Percentiles rank a stretch among this genome's conserved stretches.
phyloP scores from a whole-genome alignment of 1,140 invertebrate genomes.

The Drosophila tsacasi region DNA sequence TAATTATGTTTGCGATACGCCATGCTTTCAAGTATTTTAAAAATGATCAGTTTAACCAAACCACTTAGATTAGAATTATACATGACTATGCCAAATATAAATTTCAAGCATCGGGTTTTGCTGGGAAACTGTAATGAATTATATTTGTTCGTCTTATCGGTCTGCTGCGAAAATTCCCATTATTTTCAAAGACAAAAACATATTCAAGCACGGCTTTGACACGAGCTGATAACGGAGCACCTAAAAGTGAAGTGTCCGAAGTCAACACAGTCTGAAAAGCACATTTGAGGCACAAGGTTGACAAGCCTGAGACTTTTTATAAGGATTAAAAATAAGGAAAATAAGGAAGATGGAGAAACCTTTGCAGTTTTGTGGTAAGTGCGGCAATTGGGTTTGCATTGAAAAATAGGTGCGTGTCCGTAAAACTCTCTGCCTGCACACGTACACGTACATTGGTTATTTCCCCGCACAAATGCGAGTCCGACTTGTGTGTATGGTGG shows the following conservation, averaged over 20 bases:
- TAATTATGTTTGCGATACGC: too few species aligned
- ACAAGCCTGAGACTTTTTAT: not conserved
- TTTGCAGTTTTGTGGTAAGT: constrained; percentile 47
- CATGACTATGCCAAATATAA: not conserved
- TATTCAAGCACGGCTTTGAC: constrained; percentile 22
- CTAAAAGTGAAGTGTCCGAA: not conserved
- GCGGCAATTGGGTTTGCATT: not conserved
- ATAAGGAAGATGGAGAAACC: constrained; percentile 28
- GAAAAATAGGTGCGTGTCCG: not conserved
- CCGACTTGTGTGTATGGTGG: not conserved
- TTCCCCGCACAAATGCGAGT: not conserved
- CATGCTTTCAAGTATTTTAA: too few species aligned
- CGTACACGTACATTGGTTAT: not conserved
- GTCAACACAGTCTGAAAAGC: constrained; percentile 43
- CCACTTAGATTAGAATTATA: too few species aligned
- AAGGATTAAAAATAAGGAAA: constrained; percentile 5
- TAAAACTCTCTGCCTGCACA: not conserved
- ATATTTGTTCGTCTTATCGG: constrained; percentile 3
- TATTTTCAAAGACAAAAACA: constrained; percentile 20
- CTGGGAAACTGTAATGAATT: not conserved
- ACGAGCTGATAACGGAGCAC: constrained; percentile 25
- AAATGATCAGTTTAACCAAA: too few species aligned
- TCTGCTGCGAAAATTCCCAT: constrained; percentile 5
- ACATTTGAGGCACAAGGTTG: constrained; percentile 36
- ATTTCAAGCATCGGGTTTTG: not conserved